These are phyloP conservation scores for Beris chalybata DNA, from an alignment of 2,888 invertebrate species.

Conservation along the genomic window DNA sequence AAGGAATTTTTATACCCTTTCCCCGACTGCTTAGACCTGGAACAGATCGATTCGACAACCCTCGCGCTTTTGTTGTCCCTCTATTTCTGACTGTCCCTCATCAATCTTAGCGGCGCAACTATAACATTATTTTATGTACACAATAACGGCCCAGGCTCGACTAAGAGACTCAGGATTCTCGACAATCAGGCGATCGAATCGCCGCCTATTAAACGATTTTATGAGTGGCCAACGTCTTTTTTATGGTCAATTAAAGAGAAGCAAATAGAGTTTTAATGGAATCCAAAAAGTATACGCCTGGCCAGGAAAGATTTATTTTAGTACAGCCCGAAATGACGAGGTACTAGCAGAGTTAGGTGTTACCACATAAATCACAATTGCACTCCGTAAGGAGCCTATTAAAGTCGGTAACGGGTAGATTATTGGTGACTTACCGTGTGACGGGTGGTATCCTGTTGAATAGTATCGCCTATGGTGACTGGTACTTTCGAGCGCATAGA, in stretches of 20 bases:
- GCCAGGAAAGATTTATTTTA: too few relatives aligned
- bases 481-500: slow-evolving; percentile 56
- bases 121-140: too few relatives aligned
- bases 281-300: slow-evolving; percentile 8
- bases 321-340: too few relatives aligned
- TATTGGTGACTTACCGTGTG: slow-evolving; percentile 48
- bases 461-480: slow-evolving; percentile 57
- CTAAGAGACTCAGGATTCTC: too few relatives aligned
- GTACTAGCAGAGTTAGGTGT: too few relatives aligned
- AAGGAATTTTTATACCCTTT: neutral
- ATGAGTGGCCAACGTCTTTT: slow-evolving; percentile 25
- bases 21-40: neutral
- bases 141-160: too few relatives aligned
- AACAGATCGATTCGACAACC: neutral
- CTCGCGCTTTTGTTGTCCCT: neutral
- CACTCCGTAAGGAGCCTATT: too few relatives aligned
- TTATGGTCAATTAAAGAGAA: slow-evolving; percentile 32
- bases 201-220: slow-evolving; percentile 5
- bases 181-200: neutral
- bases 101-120: too few relatives aligned
- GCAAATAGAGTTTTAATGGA: slow-evolving; percentile 31
- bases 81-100: neutral
- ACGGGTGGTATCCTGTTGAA: slow-evolving; percentile 54
- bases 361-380: too few relatives aligned
- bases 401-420: too few relatives aligned